Percentiles rank a stretch among this genome's conserved stretches.
These are phyloP conservation scores for Pitangus sulphuratus DNA, from an alignment of 2,797 vertebrate species.

Conservation along the genomic window DNA sequence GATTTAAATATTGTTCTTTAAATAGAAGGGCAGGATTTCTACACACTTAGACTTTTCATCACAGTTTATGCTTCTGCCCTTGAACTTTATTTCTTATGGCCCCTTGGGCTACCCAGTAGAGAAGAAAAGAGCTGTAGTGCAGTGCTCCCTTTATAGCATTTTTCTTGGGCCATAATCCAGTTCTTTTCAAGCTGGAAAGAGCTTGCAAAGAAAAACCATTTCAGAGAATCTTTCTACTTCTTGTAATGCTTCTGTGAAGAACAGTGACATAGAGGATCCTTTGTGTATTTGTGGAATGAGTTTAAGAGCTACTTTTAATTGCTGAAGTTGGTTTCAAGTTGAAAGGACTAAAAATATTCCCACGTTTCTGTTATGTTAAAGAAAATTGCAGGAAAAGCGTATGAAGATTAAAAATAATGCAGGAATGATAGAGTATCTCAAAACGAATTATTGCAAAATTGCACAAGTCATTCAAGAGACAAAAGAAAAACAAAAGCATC, in stretches of 20 bases:
- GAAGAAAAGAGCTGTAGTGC: background rate
- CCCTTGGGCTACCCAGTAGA: background rate
- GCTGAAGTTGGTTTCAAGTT: background rate
- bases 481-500: conserved; percentile 80
- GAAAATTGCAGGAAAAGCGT: conserved; percentile 82
- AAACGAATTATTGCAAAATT: conserved; percentile 78
- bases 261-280: background rate
- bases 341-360: background rate
- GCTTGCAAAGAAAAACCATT: background rate
- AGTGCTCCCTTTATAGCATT: background rate
- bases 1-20: background rate
- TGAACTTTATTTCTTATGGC: background rate
- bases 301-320: conserved; percentile 14
- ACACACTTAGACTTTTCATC: background rate
- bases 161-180: background rate
- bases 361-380: conserved; percentile 64
- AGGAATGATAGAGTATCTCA: conserved; percentile 78
- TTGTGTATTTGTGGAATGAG: background rate
- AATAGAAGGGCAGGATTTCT: background rate
- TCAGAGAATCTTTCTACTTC: background rate
- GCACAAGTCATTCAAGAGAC: conserved; percentile 72
- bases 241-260: background rate
- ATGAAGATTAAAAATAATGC: conserved; percentile 81
- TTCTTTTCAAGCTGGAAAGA: background rate
- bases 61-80: background rate